phyloP scores from a whole-genome alignment of 2,797 vertebrate species.

The Hydrophis major region DNA sequence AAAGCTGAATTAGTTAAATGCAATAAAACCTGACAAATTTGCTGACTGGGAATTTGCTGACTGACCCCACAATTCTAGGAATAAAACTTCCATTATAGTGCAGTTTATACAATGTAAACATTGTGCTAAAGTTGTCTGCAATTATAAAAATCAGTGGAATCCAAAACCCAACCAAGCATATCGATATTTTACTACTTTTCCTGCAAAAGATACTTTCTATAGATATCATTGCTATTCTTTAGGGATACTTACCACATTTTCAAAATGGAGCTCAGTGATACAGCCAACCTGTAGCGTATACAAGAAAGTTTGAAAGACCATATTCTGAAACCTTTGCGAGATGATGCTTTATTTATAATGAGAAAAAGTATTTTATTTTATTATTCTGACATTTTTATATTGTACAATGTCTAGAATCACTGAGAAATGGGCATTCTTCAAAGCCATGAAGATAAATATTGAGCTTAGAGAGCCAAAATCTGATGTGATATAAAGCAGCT shows the following conservation, averaged over 20 bases:
- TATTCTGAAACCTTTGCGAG: not conserved
- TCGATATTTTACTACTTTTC: not conserved
- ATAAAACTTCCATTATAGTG: not conserved
- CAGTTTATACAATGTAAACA: not conserved
- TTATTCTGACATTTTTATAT: not conserved
- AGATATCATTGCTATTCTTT: not conserved
- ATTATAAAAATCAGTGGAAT: not conserved
- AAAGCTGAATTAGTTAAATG: not conserved
- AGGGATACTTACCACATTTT: not conserved
- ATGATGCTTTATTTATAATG: not conserved
- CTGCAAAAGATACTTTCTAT: not conserved
- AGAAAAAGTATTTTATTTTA: not conserved
- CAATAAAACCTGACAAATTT: not conserved
- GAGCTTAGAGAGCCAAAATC: not conserved
- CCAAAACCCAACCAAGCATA: not conserved
- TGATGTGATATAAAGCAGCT: not conserved
- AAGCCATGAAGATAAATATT: not conserved
- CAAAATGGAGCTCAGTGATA: not conserved
- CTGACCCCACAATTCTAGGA: not conserved
- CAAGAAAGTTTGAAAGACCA: not conserved
- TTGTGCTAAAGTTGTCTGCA: not conserved
- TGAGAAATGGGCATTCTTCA: not conserved
- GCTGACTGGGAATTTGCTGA: not conserved
- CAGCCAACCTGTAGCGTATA: not conserved
- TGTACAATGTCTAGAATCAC: not conserved